Conservation (phyloP, 2,113 vertebrate species). For the Chionis minor region DNA sequence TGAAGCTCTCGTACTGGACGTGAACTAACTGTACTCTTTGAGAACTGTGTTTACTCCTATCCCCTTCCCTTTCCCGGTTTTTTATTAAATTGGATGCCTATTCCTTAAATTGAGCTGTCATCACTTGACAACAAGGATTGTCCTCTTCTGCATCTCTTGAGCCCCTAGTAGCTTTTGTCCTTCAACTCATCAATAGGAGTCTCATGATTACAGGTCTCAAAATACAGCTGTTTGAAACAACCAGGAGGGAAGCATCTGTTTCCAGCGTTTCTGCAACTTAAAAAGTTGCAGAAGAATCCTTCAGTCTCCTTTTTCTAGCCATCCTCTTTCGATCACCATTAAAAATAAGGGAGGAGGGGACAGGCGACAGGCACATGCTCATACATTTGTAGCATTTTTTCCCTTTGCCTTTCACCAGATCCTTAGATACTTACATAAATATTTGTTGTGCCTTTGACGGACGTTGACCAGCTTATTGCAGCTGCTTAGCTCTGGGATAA, state of each 20-base stretch:
- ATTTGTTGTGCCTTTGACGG: neutral
- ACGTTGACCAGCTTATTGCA: neutral
- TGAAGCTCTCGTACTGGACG: neutral
- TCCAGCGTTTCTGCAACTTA: neutral
- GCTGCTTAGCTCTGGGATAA: neutral
- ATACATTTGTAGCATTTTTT: neutral
- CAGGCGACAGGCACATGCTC: neutral
- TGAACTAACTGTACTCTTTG: neutral
- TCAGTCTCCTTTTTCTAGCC: neutral
- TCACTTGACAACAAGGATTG: neutral
- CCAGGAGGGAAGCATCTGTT: neutral
- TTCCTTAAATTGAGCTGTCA: neutral
- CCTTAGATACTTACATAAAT: neutral
- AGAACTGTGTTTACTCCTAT: neutral
- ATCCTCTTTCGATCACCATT: neutral
- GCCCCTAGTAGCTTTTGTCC: neutral
- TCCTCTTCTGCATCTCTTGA: neutral
- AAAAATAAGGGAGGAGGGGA: neutral
- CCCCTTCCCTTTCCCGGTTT: neutral
- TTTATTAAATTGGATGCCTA: neutral
- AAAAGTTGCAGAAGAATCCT: neutral
- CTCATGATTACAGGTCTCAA: neutral
- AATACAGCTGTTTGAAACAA: neutral
- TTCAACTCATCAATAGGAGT: neutral
- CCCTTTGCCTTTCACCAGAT: neutral